Evolutionary conservation across 2,888 invertebrate genomes (phyloP).

Genomic region (Neria commutata): DNA sequence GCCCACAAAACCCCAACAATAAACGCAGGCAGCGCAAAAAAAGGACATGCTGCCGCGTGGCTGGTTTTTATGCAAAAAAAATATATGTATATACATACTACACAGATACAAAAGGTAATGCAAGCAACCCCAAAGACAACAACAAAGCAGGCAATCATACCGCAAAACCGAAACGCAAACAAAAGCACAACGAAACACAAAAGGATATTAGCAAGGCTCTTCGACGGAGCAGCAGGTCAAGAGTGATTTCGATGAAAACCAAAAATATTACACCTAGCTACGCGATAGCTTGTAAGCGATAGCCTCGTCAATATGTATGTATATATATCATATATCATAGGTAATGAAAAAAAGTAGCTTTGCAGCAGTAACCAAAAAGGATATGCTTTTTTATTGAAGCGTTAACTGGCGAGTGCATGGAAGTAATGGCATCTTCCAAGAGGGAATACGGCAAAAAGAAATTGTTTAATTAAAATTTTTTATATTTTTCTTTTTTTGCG

Average conservation of each 20-base stretch:
- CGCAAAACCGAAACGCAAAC: slow-evolving; percentile 16
- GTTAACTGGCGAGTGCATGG: slow-evolving; percentile 3
- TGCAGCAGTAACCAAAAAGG: neutral
- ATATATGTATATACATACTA: neutral
- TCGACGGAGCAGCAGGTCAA: slow-evolving; percentile 1
- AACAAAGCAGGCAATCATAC: neutral
- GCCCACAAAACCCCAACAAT: neutral
- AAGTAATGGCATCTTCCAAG: neutral
- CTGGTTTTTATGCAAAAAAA: neutral
- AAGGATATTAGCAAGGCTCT: too few species aligned
- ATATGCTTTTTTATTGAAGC: neutral
- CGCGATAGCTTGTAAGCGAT: too few species aligned
- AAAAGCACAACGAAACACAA: slow-evolving; percentile 8
- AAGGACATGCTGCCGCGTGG: neutral
- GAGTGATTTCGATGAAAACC: neutral
- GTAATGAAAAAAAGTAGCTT: neutral
- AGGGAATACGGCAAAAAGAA: slow-evolving; percentile 13
- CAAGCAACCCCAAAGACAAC: neutral
- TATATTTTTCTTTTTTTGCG: neutral
- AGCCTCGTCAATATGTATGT: neutral
- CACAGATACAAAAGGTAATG: neutral
- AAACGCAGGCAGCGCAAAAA: neutral
- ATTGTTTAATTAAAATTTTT: slow-evolving; percentile 23
- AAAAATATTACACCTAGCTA: slow-evolving; percentile 5
- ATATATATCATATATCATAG: slow-evolving; percentile 4